Percentiles rank a stretch among this genome's conserved stretches.
Evolutionary conservation across 2,888 invertebrate species (phyloP).

Genomic region (Kuschelorhynchus macadamiae): DNA sequence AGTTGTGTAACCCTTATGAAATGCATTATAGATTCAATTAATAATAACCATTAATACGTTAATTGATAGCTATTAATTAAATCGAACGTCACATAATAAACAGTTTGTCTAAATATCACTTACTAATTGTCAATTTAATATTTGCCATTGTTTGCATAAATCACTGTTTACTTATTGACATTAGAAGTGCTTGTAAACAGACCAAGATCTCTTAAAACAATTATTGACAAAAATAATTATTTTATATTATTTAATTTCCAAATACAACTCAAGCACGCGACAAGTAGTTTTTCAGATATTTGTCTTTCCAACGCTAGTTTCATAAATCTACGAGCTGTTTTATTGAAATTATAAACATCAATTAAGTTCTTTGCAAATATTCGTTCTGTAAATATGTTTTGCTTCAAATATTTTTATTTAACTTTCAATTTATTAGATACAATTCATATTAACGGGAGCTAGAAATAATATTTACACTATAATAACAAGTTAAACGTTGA

Average conservation of each 20-base stretch:
- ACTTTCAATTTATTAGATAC: constrained; percentile 53
- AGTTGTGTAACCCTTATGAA: no score
- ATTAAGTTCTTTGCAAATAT: constrained; percentile 50
- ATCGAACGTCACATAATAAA: no score
- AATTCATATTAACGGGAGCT: constrained; percentile 46
- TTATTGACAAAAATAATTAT: constrained; percentile 49
- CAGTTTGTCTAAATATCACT: constrained; percentile 2
- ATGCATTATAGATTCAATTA: no score
- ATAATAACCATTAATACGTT: no score
- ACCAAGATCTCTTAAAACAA: constrained; percentile 33
- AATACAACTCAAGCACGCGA: constrained; percentile 41
- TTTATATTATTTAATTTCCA: constrained; percentile 48
- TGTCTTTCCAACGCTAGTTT: constrained; percentile 23
- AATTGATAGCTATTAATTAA: no score
- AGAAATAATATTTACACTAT: constrained; percentile 49
- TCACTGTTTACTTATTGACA: constrained; percentile 34
- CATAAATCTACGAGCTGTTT: constrained; percentile 41
- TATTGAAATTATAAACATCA: constrained; percentile 47
- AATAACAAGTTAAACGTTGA: constrained; percentile 45
- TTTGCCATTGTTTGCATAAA: constrained; percentile 31
- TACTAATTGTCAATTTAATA: constrained; percentile 24
- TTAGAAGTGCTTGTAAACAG: constrained; percentile 30
- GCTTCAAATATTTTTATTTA: constrained; percentile 52
- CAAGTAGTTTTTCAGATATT: constrained; percentile 45
- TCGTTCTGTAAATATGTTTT: constrained; percentile 47